These are phyloP conservation scores for Psix sp. DNA, from an alignment of 1,140 invertebrate species.

Conservation along the genomic window DNA sequence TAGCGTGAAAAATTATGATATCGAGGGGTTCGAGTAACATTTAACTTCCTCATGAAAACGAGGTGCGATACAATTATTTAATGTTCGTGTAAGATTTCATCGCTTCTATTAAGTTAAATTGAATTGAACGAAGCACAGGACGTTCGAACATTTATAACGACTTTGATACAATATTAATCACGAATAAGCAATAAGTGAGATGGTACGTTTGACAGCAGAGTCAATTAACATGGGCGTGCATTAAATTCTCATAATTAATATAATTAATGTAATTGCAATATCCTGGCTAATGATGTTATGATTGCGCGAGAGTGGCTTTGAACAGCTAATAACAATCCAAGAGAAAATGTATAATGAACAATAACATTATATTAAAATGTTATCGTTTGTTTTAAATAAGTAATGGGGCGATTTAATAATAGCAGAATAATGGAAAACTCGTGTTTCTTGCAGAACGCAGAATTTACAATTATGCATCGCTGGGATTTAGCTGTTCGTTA, in stretches of 20 bases:
- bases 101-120: constrained; percentile 64
- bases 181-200: constrained; percentile 31
- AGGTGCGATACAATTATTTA: constrained; percentile 22
- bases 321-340: constrained; percentile 31
- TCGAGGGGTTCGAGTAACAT: constrained; percentile 38
- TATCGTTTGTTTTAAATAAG: constrained; percentile 51
- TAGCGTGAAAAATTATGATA: constrained; percentile 28
- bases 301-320: constrained; percentile 21
- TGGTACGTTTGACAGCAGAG: constrained; percentile 47
- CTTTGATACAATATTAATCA: constrained; percentile 55
- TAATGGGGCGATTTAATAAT: constrained; percentile 24
- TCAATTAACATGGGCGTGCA: constrained; percentile 42
- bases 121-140: constrained; percentile 66
- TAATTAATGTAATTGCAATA: constrained; percentile 59
- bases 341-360: constrained; percentile 46
- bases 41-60: constrained; percentile 64
- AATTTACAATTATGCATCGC: constrained; percentile 30
- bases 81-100: constrained; percentile 58
- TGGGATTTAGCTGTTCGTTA: constrained; percentile 28
- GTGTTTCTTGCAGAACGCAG: constrained; percentile 4
- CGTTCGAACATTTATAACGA: constrained; percentile 46
- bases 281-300: constrained; percentile 28
- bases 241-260: constrained; percentile 53
- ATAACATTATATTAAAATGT: constrained; percentile 50
- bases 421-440: constrained; percentile 17